Evolutionary conservation across 2,113 vertebrate genomes (phyloP).

Genomic region (Bubalus kerabau): DNA sequence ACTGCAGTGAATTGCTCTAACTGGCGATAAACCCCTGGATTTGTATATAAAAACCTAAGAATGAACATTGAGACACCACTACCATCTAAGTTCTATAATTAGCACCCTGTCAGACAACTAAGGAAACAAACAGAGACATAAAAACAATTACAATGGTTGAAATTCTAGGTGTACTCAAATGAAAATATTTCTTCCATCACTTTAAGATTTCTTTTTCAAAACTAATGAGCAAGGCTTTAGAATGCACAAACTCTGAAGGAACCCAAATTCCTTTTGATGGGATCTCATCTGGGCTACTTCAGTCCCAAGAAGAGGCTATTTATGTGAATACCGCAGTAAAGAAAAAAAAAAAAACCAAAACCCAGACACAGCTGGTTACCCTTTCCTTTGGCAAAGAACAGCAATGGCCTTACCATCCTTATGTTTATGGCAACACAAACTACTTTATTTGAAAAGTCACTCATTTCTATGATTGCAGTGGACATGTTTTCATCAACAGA

Average conservation of each 20-base stretch:
- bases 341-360: not conserved
- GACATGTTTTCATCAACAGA: conserved; percentile 54
- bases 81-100: not conserved
- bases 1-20: not conserved
- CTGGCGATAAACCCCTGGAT: not conserved
- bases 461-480: conserved; percentile 70
- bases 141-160: not conserved
- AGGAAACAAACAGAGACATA: not conserved
- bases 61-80: not conserved
- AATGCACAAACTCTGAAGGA: not conserved
- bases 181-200: not conserved
- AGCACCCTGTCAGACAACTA: not conserved
- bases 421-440: conserved; percentile 59
- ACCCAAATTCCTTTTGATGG: not conserved
- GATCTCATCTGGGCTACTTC: not conserved
- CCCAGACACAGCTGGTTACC: conserved; percentile 9
- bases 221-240: not conserved
- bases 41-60: not conserved
- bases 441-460: conserved; percentile 72
- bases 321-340: not conserved
- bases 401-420: conserved; percentile 50
- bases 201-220: not conserved
- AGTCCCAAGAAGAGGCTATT: not conserved
- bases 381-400: conserved; percentile 58
- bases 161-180: not conserved